These are phyloP conservation scores for Procambarus clarkii DNA, from an alignment of 1,140 invertebrate species.

Conservation along the genomic window DNA sequence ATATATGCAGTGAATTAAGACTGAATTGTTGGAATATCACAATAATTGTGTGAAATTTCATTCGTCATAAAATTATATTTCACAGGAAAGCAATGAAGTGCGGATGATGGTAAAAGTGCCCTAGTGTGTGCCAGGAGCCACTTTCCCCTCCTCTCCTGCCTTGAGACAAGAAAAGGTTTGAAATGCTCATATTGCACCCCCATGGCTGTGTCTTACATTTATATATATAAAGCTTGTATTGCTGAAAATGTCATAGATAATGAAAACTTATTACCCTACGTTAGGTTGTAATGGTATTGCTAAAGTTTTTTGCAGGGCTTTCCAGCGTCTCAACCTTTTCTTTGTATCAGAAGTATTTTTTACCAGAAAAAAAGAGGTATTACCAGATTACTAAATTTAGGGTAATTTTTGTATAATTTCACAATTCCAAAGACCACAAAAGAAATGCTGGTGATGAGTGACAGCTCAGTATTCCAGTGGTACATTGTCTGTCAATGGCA, in stretches of 20 bases:
- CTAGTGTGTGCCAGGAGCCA: not conserved
- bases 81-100: no score
- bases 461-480: constrained; percentile 56
- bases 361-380: constrained; percentile 47
- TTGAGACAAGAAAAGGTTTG: constrained; percentile 57
- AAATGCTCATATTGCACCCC: constrained; percentile 62
- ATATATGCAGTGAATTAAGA: no score
- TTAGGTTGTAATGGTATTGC: constrained; percentile 60
- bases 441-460: constrained; percentile 44
- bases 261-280: constrained; percentile 6
- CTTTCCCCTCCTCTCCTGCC: constrained; percentile 35
- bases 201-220: constrained; percentile 57
- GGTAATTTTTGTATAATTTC: constrained; percentile 42
- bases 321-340: constrained; percentile 64
- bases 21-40: no score
- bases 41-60: no score
- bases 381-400: constrained; percentile 62
- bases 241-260: constrained; percentile 59
- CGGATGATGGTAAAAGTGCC: not conserved
- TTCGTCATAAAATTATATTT: no score
- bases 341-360: constrained; percentile 61
- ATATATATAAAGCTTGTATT: constrained; percentile 60
- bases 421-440: constrained; percentile 54
- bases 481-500: constrained; percentile 46
- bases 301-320: constrained; percentile 47